Conservation (phyloP, 2,797 vertebrate species). For the Anguilla marmorata region DNA sequence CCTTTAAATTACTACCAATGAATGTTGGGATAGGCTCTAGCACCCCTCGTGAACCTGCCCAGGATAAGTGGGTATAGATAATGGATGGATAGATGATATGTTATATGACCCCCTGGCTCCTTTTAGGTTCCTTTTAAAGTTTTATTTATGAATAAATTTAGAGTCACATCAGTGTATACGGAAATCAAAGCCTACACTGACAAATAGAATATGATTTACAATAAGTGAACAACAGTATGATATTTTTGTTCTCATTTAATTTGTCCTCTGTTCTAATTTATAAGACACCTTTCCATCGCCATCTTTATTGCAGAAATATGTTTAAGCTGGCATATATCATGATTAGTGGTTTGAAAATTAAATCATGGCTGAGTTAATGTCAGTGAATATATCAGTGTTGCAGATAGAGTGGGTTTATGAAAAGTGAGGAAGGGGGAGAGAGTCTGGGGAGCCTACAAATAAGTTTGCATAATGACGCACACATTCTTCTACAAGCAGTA, state of each 20-base stretch:
- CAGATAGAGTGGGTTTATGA: slow-evolving; percentile 41
- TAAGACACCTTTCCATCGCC: background rate
- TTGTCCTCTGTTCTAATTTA: background rate
- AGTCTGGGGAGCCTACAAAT: slow-evolving; percentile 49
- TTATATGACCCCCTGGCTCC: too few relatives aligned
- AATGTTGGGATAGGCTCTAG: too few relatives aligned
- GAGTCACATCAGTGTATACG: too few relatives aligned
- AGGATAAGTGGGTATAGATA: too few relatives aligned
- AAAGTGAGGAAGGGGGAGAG: slow-evolving; percentile 27
- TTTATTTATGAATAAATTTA: too few relatives aligned
- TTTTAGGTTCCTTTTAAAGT: too few relatives aligned
- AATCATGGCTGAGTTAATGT: slow-evolving; percentile 47
- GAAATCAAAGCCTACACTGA: background rate
- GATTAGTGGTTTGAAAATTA: background rate
- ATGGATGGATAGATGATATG: too few relatives aligned
- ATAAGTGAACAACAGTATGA: background rate
- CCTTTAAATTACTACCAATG: too few relatives aligned
- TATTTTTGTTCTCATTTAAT: background rate
- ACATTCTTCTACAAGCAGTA: slow-evolving; percentile 50
- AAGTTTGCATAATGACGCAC: slow-evolving; percentile 60
- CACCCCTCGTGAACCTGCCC: too few relatives aligned
- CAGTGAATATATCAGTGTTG: slow-evolving; percentile 45
- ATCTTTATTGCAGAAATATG: background rate
- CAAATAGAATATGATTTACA: background rate
- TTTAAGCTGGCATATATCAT: background rate